Percentiles rank a stretch among this genome's conserved stretches.
These are phyloP conservation scores for Xestoiulus laeticollis DNA, from an alignment of 2,888 invertebrate genomes.

Conservation along the genomic window DNA sequence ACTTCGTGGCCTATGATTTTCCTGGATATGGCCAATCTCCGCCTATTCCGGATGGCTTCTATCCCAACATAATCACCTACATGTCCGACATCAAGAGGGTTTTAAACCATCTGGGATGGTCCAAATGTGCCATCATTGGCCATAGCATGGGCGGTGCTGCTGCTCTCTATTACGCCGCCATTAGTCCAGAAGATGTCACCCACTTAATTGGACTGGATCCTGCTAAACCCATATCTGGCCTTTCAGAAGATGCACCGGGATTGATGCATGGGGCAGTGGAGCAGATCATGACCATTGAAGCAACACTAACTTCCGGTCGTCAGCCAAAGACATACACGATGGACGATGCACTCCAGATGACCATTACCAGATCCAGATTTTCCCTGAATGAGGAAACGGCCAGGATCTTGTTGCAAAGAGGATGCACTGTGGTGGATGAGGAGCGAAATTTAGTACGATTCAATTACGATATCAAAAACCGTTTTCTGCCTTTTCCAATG, in stretches of 20 bases:
- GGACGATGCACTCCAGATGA: constrained; percentile 66
- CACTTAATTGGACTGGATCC: constrained; percentile 60
- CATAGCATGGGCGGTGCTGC: constrained; percentile 69
- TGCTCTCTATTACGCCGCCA: constrained; percentile 62
- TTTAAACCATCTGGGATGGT: constrained; percentile 35
- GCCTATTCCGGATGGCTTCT: constrained; percentile 66
- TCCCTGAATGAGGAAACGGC: constrained; percentile 48
- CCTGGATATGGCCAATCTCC: constrained; percentile 72
- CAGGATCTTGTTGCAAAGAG: constrained; percentile 45
- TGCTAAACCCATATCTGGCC: constrained; percentile 56
- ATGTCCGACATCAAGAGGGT: constrained; percentile 51
- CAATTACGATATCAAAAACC: constrained; percentile 14
- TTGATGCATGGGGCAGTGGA: constrained; percentile 8
- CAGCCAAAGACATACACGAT: constrained; percentile 59
- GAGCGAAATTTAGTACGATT: neutral
- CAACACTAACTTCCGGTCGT: neutral
- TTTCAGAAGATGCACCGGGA: neutral
- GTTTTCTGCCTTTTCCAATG: neutral
- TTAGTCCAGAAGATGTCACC: constrained; percentile 61
- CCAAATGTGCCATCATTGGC: neutral
- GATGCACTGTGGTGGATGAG: neutral
- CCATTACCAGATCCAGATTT: constrained; percentile 55
- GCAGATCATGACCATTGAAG: neutral
- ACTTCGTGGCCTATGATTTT: constrained; percentile 69
- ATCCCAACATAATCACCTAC: neutral